Base-by-base conservation (phyloP, 2,888 invertebrate genomes). In the Phrixothrix hirtus region DNA sequence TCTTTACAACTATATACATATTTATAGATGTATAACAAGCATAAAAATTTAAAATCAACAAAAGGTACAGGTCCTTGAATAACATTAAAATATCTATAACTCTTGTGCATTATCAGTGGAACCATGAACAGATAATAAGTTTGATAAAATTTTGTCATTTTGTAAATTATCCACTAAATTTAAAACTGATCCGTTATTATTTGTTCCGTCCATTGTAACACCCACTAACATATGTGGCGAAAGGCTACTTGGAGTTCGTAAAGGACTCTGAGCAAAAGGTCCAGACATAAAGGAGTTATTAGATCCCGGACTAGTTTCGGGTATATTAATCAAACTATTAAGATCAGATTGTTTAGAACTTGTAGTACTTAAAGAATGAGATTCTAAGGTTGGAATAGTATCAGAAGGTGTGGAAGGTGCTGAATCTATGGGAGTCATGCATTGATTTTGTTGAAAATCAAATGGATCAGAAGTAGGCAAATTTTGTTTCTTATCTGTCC, bases 321-420 rank as follows among this genome's bases (percentile, higher is more conserved):
- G 72, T 55, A 75, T 72, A 58, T 74, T 72, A 37, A 75, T 68
- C 59, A 73, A 75, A 57, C 70, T 67, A 37, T 65, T 68, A 25
- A 67, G 61, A 36, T 62, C 62, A 37, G 64, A 67, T 32, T 66
- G 66, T 53, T 68, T 70, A 9, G 66, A 64, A 39, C 65, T 63
- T 15, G 57, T 61, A 7, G 67, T 66, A 47, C 66, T 66, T 16
- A 66, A 64, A 27, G 71, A 66, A 14, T 69, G 70, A 30, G 69
- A 68, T 38, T 76, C 75, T 14, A 74, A 48, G 50, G 72, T 63
- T 29, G 73, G 68, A 38, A 73, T 57, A 5, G 72, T 68, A 57
- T 77, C 76, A 2, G 73, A 72, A 7, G 75, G 73, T 2, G 75
- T 75, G 7, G 75, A 73, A 13, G 75, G 75, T 2, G 69, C 75